phyloP scores from a whole-genome alignment of 2,113 vertebrate genomes.

The Nothoprocta pentlandii region DNA sequence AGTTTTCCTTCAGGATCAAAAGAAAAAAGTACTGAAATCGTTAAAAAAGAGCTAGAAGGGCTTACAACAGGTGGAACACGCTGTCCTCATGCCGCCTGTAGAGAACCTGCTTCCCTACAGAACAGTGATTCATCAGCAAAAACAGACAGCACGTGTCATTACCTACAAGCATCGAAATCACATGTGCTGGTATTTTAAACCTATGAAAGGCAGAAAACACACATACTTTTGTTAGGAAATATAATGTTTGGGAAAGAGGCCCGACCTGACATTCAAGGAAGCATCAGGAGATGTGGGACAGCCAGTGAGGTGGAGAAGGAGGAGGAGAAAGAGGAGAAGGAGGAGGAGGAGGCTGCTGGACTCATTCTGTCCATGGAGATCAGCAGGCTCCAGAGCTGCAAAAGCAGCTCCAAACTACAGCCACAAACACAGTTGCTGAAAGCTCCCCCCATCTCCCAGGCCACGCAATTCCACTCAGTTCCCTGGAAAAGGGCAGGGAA shows the following conservation, averaged over 20 bases:
- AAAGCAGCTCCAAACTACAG: not conserved
- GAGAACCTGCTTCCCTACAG: not conserved
- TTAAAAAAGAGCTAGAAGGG: not conserved
- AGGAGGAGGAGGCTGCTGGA: not conserved
- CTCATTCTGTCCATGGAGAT: not conserved
- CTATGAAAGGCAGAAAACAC: not conserved
- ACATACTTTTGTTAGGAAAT: not conserved
- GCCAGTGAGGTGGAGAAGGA: not conserved
- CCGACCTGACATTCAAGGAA: not conserved
- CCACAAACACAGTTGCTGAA: not conserved
- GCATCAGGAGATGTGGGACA: not conserved
- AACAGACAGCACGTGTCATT: fast-evolving
- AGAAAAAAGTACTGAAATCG: not conserved
- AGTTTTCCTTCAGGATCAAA: not conserved
- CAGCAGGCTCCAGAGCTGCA: not conserved
- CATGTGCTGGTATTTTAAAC: not conserved
- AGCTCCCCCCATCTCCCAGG: not conserved
- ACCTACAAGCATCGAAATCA: not conserved
- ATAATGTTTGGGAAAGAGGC: not conserved
- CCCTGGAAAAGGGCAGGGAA: not conserved
- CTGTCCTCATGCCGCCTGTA: fast-evolving
- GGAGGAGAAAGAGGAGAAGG: fast-evolving
- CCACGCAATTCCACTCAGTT: not conserved
- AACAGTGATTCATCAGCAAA: not conserved
- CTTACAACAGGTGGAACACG: not conserved